phyloP scores from a whole-genome alignment of 2,888 invertebrate species.

The Caenorhabditis doughertyi region DNA sequence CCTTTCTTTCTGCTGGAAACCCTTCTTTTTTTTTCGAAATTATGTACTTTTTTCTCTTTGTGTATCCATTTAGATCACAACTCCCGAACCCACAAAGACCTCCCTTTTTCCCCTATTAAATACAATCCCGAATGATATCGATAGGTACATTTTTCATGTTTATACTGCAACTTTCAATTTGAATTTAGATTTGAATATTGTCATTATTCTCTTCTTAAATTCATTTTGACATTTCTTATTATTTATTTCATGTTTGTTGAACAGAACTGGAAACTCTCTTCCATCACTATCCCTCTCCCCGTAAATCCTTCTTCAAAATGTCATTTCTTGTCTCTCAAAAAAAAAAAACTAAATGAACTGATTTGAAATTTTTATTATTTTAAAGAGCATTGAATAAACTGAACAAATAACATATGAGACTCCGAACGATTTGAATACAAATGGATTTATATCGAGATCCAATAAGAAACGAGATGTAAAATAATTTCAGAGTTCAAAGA shows the following conservation, averaged over 20 bases:
- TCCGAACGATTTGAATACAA: too few species aligned
- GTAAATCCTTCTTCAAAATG: slow-evolving; percentile 7
- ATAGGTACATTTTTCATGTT: slow-evolving; percentile 41
- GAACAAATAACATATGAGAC: too few species aligned
- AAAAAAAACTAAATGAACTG: slow-evolving; percentile 13
- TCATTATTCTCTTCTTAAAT: background rate
- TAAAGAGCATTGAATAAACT: too few species aligned
- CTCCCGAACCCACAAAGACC: slow-evolving; percentile 21
- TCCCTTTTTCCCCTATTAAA: background rate
- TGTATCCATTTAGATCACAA: slow-evolving; percentile 7
- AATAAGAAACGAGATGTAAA: too few species aligned
- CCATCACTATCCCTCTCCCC: background rate
- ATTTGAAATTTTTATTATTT: background rate
- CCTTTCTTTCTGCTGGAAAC: slow-evolving; percentile 13
- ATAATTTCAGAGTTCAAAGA: too few species aligned
- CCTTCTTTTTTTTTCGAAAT: slow-evolving; percentile 1
- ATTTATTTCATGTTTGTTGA: slow-evolving; percentile 13
- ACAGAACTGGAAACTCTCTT: background rate
- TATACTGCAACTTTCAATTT: background rate
- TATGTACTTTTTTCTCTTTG: slow-evolving; percentile 36
- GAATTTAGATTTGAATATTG: background rate
- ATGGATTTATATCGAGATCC: too few species aligned
- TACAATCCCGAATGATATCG: slow-evolving; percentile 49
- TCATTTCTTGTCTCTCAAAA: slow-evolving; percentile 35
- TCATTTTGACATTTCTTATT: background rate